Evolutionary conservation across 2,888 invertebrate genomes (phyloP).

Genomic region (Athalia rosae): DNA sequence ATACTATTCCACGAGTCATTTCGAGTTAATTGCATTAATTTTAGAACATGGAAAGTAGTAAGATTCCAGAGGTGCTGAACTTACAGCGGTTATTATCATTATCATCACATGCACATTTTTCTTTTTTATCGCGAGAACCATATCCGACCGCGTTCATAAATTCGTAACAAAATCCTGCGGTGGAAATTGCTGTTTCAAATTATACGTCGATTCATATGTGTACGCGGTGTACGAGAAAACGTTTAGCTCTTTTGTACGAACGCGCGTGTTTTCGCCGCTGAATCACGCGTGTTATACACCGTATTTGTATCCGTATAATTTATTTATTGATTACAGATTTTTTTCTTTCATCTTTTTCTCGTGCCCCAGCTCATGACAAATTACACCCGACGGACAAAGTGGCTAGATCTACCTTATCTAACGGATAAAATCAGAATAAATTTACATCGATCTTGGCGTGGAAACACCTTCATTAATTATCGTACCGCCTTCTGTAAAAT

Average conservation of each 20-base stretch:
- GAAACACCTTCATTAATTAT: constrained; percentile 27
- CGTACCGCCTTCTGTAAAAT: neutral
- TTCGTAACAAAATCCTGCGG: too few species aligned
- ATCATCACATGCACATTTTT: neutral
- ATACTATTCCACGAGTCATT: constrained; percentile 38
- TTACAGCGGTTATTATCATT: constrained; percentile 4
- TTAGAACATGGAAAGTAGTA: constrained; percentile 23
- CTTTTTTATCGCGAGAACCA: neutral
- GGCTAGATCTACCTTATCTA: constrained; percentile 20
- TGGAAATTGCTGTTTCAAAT: too few species aligned
- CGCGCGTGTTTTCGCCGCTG: constrained; percentile 1
- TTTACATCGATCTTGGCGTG: constrained; percentile 29
- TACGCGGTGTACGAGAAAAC: neutral
- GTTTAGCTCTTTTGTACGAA: neutral
- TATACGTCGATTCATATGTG: too few species aligned
- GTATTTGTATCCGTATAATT: too few species aligned
- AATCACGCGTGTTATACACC: neutral
- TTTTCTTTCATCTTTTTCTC: neutral
- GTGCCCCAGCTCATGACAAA: neutral
- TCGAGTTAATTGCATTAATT: constrained; percentile 37
- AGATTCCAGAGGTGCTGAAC: constrained; percentile 24
- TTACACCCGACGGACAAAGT: constrained; percentile 23
- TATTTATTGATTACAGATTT: too few species aligned
- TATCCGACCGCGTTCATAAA: too few species aligned
- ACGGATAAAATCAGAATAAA: constrained; percentile 44